Evolutionary conservation across 2,888 invertebrate species (phyloP), one percentile per base, ranked within the genome.

Genomic region (Eurytoma adleriae): DNA sequence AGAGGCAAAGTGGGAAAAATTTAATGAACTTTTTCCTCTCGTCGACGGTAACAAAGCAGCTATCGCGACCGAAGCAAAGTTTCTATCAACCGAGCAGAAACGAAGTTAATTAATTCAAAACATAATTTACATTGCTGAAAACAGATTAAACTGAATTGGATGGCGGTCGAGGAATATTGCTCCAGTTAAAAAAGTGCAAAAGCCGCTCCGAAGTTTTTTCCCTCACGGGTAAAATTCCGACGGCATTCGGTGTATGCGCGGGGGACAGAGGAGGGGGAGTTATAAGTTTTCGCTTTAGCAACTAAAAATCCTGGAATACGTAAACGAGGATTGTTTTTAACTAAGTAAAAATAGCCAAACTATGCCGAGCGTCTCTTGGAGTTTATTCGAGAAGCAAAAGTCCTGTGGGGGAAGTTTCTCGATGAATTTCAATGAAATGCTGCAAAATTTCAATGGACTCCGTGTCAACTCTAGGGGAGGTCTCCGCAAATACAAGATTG

Each of bases 61-160:
- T 7, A 14, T 68, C n/a, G 52, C 48, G 24, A 57, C 52, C 24
- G 61, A 61, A 69, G 62, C 50, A 79, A 79, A 79, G 56, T 74
- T 79, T 70, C 48, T 56, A 74, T 70, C 30, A 24, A 50, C 61
- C 40, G 13, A 66, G n/a, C 62, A 14, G 64, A 77, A 64, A 68
- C 64, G 56, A 56, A 80, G 68, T 80, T 77, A 68, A 80, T 80
- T 80, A 80, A 80, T 80, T 80, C 71, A 72, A 77, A 80, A 77
- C 68, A 77, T 50, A 72, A 80, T 72, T 80, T 72, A 72, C 72
- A 77, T 72, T 57, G 30, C 48, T 68, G 67, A 68, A 68, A 77
- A 66, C 57, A 62, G 61, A 62, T 67, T 62, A 40, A 40, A 40
- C 40, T 40, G 74, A 74, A 74, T 79, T 50, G 16, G 54, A 64